A percentile compares a stretch with the other conserved stretches of the same genome.
Evolutionary conservation across 2,113 vertebrate genomes (phyloP).

Genomic region (Brachyistius frenatus): DNA sequence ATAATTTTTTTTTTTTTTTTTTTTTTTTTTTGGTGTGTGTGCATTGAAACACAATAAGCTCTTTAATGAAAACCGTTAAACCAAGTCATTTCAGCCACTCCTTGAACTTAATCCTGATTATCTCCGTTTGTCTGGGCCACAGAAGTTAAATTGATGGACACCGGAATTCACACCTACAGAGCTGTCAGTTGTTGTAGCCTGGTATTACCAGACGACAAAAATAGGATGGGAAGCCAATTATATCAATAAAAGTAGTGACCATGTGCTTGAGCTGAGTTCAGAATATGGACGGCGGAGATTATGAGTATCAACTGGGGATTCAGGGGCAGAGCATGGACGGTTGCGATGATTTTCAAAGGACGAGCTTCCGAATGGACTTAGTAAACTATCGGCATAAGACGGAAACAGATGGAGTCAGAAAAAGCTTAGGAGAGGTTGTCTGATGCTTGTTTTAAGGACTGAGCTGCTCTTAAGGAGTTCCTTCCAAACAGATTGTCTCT

Average conservation of each 20-base stretch:
- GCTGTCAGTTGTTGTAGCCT: conserved; percentile 24
- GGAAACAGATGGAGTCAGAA: conserved; percentile 70
- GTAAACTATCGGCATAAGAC: conserved; percentile 48
- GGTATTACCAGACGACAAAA: conserved; percentile 49
- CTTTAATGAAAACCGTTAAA: neutral
- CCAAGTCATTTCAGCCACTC: neutral
- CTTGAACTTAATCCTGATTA: conserved; percentile 17
- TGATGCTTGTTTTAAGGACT: conserved; percentile 72
- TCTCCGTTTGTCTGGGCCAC: neutral
- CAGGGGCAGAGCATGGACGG: conserved; percentile 34
- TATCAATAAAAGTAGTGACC: conserved; percentile 48
- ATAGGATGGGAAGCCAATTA: conserved; percentile 48
- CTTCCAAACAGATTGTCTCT: conserved; percentile 74
- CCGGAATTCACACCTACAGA: neutral
- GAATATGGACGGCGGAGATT: conserved; percentile 62
- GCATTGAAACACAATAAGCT: neutral
- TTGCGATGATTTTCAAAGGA: conserved; percentile 44
- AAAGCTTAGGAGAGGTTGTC: conserved; percentile 66
- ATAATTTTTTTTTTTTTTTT: neutral
- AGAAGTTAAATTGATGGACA: conserved; percentile 2
- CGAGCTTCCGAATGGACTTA: conserved; percentile 44
- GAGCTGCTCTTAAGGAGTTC: conserved; percentile 73
- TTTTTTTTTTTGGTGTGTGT: too few relatives aligned
- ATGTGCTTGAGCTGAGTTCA: conserved; percentile 40
- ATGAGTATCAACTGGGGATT: conserved; percentile 60